Conservation (phyloP, 2,888 invertebrate genomes). For the Dioctria rufipes region DNA sequence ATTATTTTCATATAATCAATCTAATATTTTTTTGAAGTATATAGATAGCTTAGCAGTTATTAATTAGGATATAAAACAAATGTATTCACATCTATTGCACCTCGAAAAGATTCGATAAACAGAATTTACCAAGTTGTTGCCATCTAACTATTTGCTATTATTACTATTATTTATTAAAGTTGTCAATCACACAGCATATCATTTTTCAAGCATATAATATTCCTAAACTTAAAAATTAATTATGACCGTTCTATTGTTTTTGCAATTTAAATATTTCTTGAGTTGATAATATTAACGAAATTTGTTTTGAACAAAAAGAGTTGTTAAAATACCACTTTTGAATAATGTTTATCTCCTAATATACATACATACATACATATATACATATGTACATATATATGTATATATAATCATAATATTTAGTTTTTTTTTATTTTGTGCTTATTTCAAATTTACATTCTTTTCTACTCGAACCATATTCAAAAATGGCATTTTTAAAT, state of each 20-base stretch:
- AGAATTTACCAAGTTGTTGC: neutral
- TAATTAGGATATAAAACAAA: too few relatives aligned
- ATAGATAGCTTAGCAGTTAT: too few relatives aligned
- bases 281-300: constrained; percentile 36
- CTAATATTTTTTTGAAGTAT: too few relatives aligned
- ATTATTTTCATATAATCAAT: too few relatives aligned
- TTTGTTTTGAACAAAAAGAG: constrained; percentile 23
- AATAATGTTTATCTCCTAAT: neutral
- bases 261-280: constrained; percentile 28
- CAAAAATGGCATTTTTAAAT: constrained; percentile 19
- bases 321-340: constrained; percentile 27
- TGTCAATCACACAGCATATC: constrained; percentile 50
- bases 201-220: constrained; percentile 38
- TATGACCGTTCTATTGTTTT: constrained; percentile 59
- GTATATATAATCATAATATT: too few relatives aligned
- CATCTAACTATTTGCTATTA: neutral
- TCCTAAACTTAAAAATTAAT: constrained; percentile 57
- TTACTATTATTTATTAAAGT: constrained; percentile 38
- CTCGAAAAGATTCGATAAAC: too few relatives aligned
- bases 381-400: neutral
- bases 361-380: neutral
- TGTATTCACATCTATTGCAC: too few relatives aligned
- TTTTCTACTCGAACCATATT: neutral
- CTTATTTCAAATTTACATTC: neutral
- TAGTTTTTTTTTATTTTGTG: constrained; percentile 6